Conservation (phyloP, 2,113 vertebrate genomes). For the Neomonachus schauinslandi region DNA sequence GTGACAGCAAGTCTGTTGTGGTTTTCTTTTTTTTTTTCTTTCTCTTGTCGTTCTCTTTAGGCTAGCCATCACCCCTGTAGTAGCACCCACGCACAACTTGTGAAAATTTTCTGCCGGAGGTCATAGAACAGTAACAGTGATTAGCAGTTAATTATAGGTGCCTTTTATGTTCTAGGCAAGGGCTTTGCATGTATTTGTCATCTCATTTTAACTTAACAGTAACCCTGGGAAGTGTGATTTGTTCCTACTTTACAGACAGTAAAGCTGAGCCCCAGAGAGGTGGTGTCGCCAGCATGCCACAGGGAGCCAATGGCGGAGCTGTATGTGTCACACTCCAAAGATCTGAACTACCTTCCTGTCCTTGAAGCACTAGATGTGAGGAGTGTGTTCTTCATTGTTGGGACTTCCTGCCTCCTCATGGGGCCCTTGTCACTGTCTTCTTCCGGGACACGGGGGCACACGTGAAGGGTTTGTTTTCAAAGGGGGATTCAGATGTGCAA, state of each 20-base stretch:
- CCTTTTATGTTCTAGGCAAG: background rate
- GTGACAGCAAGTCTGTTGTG: background rate
- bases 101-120: background rate
- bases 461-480: background rate
- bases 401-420: background rate
- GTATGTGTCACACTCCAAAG: background rate
- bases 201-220: background rate
- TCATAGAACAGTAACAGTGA: background rate
- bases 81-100: background rate
- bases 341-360: background rate
- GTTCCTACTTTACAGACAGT: background rate
- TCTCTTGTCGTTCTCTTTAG: background rate
- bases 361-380: background rate
- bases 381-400: background rate
- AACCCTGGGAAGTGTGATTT: background rate
- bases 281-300: background rate
- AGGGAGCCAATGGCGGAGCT: background rate
- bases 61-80: background rate
- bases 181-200: background rate
- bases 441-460: background rate
- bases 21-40: background rate
- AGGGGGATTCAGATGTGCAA: background rate
- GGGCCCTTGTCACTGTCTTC: background rate
- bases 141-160: background rate
- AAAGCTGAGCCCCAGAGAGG: background rate